Conservation (phyloP, 2,888 invertebrate genomes). For the Pandemis corylana region DNA sequence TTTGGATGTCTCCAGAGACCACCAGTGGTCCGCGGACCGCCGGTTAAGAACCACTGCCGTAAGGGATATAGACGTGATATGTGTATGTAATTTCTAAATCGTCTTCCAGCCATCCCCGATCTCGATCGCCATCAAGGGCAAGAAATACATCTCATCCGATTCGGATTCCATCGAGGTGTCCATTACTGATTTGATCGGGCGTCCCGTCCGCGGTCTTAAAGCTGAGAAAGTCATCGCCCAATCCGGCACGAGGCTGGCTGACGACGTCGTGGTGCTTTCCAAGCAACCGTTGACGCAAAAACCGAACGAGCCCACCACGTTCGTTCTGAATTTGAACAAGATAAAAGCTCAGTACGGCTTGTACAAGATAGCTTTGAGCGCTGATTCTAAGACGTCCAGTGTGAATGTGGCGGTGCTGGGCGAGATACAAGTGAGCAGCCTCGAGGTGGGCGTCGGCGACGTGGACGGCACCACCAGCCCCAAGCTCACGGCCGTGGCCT, state of each 20-base stretch:
- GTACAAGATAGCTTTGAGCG: conserved; percentile 92
- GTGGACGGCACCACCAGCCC: conserved; percentile 95
- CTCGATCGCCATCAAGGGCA: conserved; percentile 91
- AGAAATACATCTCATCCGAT: conserved; percentile 90
- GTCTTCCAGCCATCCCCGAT: conserved; percentile 89
- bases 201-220: conserved; percentile 86
- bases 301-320: conserved; percentile 87
- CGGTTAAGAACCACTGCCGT: too few species aligned
- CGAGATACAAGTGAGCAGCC: conserved; percentile 89
- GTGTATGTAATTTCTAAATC: too few species aligned
- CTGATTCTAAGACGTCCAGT: conserved; percentile 86
- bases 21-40: too few species aligned
- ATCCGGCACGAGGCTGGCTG: conserved; percentile 89
- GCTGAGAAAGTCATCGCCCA: conserved; percentile 89
- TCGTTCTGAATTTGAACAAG: conserved; percentile 90
- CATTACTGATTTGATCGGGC: conserved; percentile 91
- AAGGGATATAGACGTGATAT: too few species aligned
- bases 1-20: too few species aligned
- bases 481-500: conserved; percentile 89
- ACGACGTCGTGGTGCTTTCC: conserved; percentile 90
- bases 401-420: conserved; percentile 89
- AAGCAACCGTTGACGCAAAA: conserved; percentile 85
- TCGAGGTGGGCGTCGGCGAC: conserved; percentile 95
- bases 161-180: conserved; percentile 90
- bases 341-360: conserved; percentile 93